Evolutionary conservation across 2,113 vertebrate genomes (phyloP).

Genomic region (Tachycineta bicolor): DNA sequence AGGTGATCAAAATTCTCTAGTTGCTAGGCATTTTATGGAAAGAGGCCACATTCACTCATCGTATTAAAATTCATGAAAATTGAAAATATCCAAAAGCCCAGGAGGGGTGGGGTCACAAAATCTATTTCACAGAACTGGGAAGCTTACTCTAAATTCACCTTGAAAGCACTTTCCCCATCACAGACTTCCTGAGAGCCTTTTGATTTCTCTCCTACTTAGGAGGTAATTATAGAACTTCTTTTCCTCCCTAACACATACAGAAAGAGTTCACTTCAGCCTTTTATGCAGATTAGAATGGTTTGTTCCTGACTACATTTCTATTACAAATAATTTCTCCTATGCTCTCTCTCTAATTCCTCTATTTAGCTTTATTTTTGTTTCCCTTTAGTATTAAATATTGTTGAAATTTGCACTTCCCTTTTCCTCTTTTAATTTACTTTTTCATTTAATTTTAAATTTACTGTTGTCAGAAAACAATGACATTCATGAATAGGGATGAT

Average conservation of each 20-base stretch:
- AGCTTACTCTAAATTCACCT: constrained; percentile 49
- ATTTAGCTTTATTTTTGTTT: not conserved
- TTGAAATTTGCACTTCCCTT: not conserved
- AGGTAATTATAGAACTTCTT: constrained; percentile 40
- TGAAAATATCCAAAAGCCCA: constrained; percentile 35
- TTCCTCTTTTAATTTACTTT: not conserved
- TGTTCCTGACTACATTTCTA: not conserved
- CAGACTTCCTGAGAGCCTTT: constrained; percentile 25
- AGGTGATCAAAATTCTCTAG: constrained; percentile 6
- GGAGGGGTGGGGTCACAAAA: constrained; percentile 32
- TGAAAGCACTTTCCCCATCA: constrained; percentile 32
- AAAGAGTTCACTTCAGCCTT: constrained; percentile 9
- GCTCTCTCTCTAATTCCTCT: not conserved
- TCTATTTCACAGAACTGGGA: constrained; percentile 1
- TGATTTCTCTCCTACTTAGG: constrained; percentile 34
- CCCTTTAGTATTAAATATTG: not conserved
- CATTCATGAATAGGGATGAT: not conserved
- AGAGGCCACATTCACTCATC: not conserved
- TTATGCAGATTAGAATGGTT: constrained; percentile 12
- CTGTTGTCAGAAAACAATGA: not conserved
- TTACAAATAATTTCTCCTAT: not conserved
- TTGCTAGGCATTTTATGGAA: constrained; percentile 23
- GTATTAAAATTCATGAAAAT: constrained; percentile 59
- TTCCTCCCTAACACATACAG: not conserved
- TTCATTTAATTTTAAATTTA: not conserved